Conservation (phyloP, 2,888 invertebrate genomes). For the Amiota minor region DNA sequence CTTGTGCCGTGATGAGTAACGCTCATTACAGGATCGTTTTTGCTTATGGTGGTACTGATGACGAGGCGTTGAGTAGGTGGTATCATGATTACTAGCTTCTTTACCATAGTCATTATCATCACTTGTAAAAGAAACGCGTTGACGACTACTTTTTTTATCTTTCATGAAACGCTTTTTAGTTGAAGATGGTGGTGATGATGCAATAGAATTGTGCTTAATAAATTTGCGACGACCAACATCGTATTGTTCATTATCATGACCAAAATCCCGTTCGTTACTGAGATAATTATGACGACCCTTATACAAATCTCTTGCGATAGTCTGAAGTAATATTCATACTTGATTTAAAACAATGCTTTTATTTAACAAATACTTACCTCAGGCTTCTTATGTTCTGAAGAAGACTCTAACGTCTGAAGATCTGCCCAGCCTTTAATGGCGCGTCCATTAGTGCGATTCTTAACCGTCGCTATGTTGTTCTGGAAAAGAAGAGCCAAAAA, state of each 20-base stretch:
- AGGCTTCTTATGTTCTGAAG: too few relatives aligned
- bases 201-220: too few relatives aligned
- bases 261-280: too few relatives aligned
- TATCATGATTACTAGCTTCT: conserved; percentile 37
- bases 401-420: not conserved
- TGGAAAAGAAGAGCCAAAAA: not conserved
- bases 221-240: too few relatives aligned
- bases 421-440: not conserved
- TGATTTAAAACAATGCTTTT: too few relatives aligned
- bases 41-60: conserved; percentile 23
- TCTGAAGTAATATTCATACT: not conserved
- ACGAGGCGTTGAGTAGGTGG: conserved; percentile 18
- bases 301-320: not conserved
- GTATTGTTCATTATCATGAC: too few relatives aligned
- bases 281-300: too few relatives aligned
- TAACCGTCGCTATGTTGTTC: not conserved
- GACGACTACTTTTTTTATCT: conserved; percentile 49
- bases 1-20: conserved; percentile 45
- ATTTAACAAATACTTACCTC: too few relatives aligned
- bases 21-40: conserved; percentile 53
- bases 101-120: conserved; percentile 41
- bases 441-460: conserved; percentile 1
- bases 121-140: conserved; percentile 40
- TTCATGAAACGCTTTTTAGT: too few relatives aligned
- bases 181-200: too few relatives aligned